Percentiles rank a stretch among this genome's conserved stretches.
phyloP scores from a whole-genome alignment of 1,140 invertebrate species.

The Micrasema longulum region DNA sequence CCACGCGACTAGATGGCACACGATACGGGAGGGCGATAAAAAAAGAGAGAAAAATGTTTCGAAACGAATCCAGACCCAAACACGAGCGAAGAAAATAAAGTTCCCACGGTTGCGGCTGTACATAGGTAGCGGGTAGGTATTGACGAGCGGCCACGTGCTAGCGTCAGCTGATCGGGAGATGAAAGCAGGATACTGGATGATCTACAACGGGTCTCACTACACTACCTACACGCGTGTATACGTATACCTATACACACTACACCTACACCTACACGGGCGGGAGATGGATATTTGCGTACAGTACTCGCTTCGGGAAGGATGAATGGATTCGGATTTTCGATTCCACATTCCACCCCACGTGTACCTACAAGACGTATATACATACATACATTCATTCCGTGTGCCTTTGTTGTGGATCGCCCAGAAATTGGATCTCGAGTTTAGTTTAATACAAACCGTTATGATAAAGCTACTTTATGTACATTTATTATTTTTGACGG shows the following conservation, averaged over 20 bases:
- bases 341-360: neutral
- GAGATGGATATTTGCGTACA: constrained; percentile 16
- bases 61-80: constrained; percentile 12
- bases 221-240: neutral
- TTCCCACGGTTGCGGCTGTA: constrained; percentile 7
- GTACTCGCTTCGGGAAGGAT: constrained; percentile 11
- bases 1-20: neutral
- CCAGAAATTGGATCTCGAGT: too few relatives aligned
- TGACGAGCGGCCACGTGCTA: constrained; percentile 19
- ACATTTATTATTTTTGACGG: too few relatives aligned
- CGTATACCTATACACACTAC: neutral
- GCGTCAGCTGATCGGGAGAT: constrained; percentile 33
- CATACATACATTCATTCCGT: too few relatives aligned
- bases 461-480: too few relatives aligned
- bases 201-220: neutral
- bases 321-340: constrained; percentile 33
- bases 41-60: constrained; percentile 8
- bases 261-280: neutral
- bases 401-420: too few relatives aligned
- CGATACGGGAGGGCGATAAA: constrained; percentile 27
- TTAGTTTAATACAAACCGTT: too few relatives aligned
- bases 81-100: constrained; percentile 20
- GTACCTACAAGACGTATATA: too few relatives aligned
- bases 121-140: neutral
- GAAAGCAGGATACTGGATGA: neutral